Percentiles rank a stretch among this genome's conserved stretches.
These are phyloP conservation scores for Muraenolepis orangiensis DNA, from an alignment of 2,797 vertebrate species.

Conservation along the genomic window DNA sequence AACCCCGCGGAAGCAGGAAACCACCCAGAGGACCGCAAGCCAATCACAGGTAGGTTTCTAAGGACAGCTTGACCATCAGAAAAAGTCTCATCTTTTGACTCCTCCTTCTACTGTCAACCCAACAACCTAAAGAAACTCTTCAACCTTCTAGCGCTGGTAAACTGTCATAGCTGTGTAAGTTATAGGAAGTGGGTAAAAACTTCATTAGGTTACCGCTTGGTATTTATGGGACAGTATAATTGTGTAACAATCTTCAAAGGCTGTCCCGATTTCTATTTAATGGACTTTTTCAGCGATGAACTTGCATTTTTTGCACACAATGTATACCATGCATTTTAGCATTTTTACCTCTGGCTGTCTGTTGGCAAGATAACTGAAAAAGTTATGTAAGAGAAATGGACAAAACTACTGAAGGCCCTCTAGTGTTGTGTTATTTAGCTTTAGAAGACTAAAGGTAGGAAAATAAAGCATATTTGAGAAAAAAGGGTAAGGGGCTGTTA, in stretches of 20 bases:
- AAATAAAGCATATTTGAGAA: not conserved
- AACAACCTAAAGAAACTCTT: not conserved
- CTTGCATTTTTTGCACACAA: not conserved
- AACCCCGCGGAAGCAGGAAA: slow-evolving; percentile 46
- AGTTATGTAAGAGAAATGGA: too few species aligned
- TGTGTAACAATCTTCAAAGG: not conserved
- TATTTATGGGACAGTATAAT: not conserved
- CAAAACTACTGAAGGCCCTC: too few species aligned
- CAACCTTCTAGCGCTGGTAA: not conserved
- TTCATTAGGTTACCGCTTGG: not conserved
- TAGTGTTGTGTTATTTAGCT: too few species aligned
- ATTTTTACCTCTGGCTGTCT: not conserved
- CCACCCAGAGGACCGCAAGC: not conserved
- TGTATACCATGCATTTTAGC: not conserved
- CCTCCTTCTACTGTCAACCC: not conserved
- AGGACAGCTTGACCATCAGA: not conserved
- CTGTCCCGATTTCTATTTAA: not conserved
- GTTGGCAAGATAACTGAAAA: too few species aligned
- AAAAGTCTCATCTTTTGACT: not conserved
- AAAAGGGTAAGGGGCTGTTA: not conserved
- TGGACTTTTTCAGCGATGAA: not conserved
- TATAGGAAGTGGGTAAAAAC: not conserved
- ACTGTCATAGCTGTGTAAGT: not conserved
- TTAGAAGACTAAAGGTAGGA: not conserved
- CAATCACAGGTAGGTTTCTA: slow-evolving; percentile 25